These are phyloP conservation scores for Esox niger DNA, from an alignment of 2,113 vertebrate species.

Conservation along the genomic window DNA sequence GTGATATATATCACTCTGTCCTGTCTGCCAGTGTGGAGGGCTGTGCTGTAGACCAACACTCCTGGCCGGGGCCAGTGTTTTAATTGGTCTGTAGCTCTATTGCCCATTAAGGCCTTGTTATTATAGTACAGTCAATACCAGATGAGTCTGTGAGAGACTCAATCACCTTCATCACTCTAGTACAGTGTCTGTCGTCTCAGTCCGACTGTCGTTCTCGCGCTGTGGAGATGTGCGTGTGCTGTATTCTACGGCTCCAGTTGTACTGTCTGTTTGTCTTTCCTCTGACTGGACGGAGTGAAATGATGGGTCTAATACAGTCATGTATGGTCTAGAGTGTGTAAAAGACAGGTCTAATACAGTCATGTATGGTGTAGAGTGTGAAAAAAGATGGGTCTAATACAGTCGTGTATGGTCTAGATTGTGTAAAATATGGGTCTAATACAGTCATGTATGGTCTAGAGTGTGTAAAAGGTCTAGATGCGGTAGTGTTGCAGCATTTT, in stretches of 20 bases:
- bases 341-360: too few species aligned
- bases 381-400: too few species aligned
- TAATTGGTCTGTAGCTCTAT: conserved; percentile 55
- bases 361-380: neutral
- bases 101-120: conserved; percentile 50
- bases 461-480: too few species aligned
- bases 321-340: too few species aligned
- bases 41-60: conserved; percentile 34
- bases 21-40: conserved; percentile 23
- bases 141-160: conserved; percentile 23
- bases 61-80: conserved; percentile 32
- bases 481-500: neutral
- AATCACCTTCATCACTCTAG: neutral
- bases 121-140: conserved; percentile 40
- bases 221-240: neutral
- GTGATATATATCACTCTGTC: conserved; percentile 52
- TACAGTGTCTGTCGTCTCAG: too few species aligned
- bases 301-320: too few species aligned
- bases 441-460: too few species aligned
- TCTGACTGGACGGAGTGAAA: neutral
- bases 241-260: neutral
- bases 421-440: too few species aligned
- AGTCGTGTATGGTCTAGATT: neutral
- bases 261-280: neutral
- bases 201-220: neutral